Percentiles rank a stretch among this genome's conserved stretches.
These are phyloP conservation scores for Agapetus fuscipes DNA, from an alignment of 2,888 invertebrate species.

Conservation along the genomic window DNA sequence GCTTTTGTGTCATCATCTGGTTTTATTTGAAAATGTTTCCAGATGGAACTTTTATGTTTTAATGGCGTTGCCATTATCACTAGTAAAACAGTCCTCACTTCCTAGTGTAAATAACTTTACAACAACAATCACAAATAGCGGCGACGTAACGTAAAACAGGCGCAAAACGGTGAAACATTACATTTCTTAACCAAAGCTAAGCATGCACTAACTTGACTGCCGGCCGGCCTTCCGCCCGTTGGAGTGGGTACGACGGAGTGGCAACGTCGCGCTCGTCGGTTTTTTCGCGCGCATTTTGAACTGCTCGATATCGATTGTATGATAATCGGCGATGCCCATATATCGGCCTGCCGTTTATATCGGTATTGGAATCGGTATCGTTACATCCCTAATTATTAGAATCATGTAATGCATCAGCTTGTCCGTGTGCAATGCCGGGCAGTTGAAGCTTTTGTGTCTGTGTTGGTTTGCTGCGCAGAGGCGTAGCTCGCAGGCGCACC, in stretches of 20 bases:
- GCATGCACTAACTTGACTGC: slow-evolving; percentile 1
- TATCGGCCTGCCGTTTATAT: too few species aligned
- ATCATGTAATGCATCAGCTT: too few species aligned
- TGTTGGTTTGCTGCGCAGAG: too few species aligned
- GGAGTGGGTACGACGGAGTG: background rate
- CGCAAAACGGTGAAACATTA: slow-evolving; percentile 8
- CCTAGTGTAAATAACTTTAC: slow-evolving; percentile 4
- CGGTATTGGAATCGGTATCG: slow-evolving; percentile 7
- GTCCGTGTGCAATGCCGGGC: too few species aligned
- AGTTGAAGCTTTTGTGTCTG: too few species aligned
- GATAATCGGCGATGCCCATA: too few species aligned
- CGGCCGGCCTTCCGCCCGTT: background rate
- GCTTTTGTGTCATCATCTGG: slow-evolving; percentile 11
- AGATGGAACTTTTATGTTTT: slow-evolving; percentile 17
- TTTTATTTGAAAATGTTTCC: slow-evolving; percentile 20
- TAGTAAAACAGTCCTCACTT: too few species aligned
- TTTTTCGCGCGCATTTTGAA: too few species aligned
- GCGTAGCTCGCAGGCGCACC: too few species aligned
- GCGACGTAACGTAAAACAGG: slow-evolving; percentile 2
- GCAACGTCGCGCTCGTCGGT: slow-evolving; percentile 6
- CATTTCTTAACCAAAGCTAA: slow-evolving; percentile 9
- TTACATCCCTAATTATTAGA: slow-evolving; percentile 25
- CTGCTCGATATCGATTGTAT: too few species aligned
- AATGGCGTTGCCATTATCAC: slow-evolving; percentile 11
- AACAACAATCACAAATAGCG: slow-evolving; percentile 3